These are phyloP conservation scores for Proterorhinus semilunaris DNA, from an alignment of 2,113 vertebrate species.

Conservation along the genomic window DNA sequence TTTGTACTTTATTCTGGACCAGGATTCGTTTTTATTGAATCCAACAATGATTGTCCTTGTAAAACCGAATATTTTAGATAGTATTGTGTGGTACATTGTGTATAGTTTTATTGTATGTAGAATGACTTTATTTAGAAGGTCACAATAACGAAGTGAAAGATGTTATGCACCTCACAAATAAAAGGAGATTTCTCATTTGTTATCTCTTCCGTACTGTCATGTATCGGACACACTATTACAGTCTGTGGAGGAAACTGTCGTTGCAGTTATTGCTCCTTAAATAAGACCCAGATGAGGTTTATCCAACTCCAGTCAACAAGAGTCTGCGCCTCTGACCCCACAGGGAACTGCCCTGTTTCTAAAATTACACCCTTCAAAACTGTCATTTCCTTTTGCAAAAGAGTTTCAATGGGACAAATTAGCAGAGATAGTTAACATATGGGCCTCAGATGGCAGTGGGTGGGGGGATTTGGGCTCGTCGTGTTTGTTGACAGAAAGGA, in stretches of 20 bases:
- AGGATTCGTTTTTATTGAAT: too few species aligned
- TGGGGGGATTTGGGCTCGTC: conserved; percentile 19
- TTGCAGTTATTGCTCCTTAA: conserved; percentile 40
- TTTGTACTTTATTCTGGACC: too few species aligned
- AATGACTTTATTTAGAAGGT: too few species aligned
- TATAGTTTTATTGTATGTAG: too few species aligned
- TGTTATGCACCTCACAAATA: too few species aligned
- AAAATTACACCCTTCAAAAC: conserved; percentile 81
- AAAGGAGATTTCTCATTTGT: too few species aligned
- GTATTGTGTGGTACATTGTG: too few species aligned
- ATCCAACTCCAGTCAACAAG: conserved; percentile 53
- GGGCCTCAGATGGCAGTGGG: conserved; percentile 55
- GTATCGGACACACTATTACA: conserved; percentile 31
- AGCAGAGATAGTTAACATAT: conserved; percentile 78
- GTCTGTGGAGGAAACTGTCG: conserved; percentile 47
- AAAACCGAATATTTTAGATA: too few species aligned
- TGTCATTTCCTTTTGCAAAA: conserved; percentile 80
- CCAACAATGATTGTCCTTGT: too few species aligned
- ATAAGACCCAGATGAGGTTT: conserved; percentile 70
- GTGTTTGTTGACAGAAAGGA: conserved; percentile 21
- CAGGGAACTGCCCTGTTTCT: conserved; percentile 72
- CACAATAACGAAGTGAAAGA: too few species aligned
- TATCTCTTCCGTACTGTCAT: conserved; percentile 16
- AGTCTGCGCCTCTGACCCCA: conserved; percentile 67
- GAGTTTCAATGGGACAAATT: conserved; percentile 79